A percentile compares a stretch with the other conserved stretches of the same genome.
Evolutionary conservation across 64 coral and sea anemone species (phyloP).

Genomic region (Porites australiensis): DNA sequence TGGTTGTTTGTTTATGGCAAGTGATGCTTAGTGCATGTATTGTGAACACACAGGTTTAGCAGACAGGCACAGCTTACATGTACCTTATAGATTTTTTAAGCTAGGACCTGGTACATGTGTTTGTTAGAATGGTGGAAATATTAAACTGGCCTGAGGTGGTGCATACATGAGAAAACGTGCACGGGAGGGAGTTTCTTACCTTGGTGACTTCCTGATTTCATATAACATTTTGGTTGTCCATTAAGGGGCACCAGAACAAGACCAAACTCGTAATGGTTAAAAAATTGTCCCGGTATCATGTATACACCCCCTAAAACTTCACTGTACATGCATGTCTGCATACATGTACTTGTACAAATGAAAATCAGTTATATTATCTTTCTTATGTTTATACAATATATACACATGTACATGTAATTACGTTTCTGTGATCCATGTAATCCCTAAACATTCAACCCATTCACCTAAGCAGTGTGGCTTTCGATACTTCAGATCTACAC

Average conservation of each 20-base stretch:
- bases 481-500: conserved; percentile 61
- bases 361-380: background rate
- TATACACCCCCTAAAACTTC: too few relatives aligned
- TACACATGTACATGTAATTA: too few relatives aligned
- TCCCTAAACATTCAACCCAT: background rate
- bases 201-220: too few relatives aligned
- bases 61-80: background rate
- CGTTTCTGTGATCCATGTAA: background rate
- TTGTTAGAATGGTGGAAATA: background rate
- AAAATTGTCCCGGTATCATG: too few relatives aligned
- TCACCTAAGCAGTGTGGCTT: background rate
- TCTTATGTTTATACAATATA: too few relatives aligned
- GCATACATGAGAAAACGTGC: too few relatives aligned
- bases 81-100: background rate
- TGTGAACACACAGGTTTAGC: background rate
- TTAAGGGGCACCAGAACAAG: too few relatives aligned
- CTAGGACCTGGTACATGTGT: background rate
- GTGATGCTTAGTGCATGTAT: background rate
- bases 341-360: background rate
- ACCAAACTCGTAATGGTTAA: too few relatives aligned
- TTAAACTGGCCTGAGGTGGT: too few relatives aligned
- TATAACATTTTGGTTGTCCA: too few relatives aligned
- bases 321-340: background rate
- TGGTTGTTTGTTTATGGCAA: background rate
- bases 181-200: too few relatives aligned